Percentiles rank a stretch among this genome's conserved stretches.
phyloP scores from a whole-genome alignment of 2,113 vertebrate species.

The Camarhynchus parvulus region DNA sequence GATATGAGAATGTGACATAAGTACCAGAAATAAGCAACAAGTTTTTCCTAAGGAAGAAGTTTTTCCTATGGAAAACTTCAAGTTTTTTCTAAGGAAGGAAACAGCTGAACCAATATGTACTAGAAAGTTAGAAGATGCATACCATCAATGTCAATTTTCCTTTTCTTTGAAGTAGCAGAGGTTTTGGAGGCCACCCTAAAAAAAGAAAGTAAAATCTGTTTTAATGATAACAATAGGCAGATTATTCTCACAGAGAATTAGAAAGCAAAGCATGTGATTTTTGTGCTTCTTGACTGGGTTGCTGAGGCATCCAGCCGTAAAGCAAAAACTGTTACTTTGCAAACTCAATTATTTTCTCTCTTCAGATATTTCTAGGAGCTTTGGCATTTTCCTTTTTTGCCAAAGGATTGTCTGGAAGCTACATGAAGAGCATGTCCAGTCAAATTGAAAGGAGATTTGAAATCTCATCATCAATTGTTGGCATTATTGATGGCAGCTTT shows the following conservation, averaged over 20 bases:
- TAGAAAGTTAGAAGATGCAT: neutral
- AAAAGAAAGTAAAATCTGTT: neutral
- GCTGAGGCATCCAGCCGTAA: neutral
- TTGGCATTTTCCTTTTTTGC: conserved; percentile 75
- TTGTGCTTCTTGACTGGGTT: neutral
- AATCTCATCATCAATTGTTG: conserved; percentile 69
- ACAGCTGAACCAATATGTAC: neutral
- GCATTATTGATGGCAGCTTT: conserved; percentile 76
- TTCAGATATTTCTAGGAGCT: conserved; percentile 74
- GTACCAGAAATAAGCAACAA: neutral
- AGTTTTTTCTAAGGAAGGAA: neutral
- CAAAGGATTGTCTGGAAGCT: conserved; percentile 74
- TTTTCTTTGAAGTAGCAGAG: neutral
- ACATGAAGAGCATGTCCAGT: conserved; percentile 74
- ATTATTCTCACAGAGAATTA: neutral
- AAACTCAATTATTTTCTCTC: conserved; percentile 29
- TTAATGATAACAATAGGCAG: neutral
- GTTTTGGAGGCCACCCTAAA: neutral
- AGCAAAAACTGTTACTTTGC: neutral
- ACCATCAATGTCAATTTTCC: neutral
- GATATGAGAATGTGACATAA: neutral
- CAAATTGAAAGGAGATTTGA: conserved; percentile 78
- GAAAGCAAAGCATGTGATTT: neutral
- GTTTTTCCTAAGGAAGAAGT: neutral
- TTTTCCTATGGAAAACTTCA: neutral